Evolutionary conservation across 2,888 invertebrate species (phyloP).

Genomic region (Nephrotoma guestfalica): DNA sequence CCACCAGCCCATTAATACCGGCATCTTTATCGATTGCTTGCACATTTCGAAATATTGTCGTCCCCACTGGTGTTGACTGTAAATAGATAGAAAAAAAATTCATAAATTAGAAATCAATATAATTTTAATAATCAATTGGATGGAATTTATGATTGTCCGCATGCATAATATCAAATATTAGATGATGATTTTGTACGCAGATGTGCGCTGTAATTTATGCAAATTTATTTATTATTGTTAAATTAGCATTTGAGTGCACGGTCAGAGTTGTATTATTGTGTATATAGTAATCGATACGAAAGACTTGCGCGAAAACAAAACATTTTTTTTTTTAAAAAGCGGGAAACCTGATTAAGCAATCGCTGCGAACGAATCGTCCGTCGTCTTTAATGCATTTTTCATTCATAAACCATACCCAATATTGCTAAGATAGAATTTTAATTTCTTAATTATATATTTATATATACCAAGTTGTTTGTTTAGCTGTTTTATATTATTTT

Average conservation of each 20-base stretch:
- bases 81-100: constrained; percentile 15
- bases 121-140: not conserved
- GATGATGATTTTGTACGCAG: not conserved
- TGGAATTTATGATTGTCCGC: not conserved
- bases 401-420: not conserved
- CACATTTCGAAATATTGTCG: constrained; percentile 70
- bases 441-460: not conserved
- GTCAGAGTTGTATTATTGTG: not conserved
- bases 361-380: not conserved
- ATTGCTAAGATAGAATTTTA: not conserved
- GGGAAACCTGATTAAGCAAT: not conserved
- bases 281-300: not conserved
- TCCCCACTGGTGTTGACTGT: constrained; percentile 75
- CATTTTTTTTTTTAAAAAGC: not conserved
- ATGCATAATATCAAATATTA: not conserved
- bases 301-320: not conserved
- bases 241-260: not conserved
- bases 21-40: constrained; percentile 70
- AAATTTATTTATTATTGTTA: not conserved
- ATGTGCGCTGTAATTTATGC: not conserved
- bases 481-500: not conserved
- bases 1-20: constrained; percentile 76
- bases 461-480: not conserved
- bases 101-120: not conserved
- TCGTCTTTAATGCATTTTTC: not conserved